A percentile compares a stretch with the other conserved stretches of the same genome.
These are phyloP conservation scores for Mellilla xanthometata DNA, from an alignment of 2,888 invertebrate genomes.

Conservation along the genomic window DNA sequence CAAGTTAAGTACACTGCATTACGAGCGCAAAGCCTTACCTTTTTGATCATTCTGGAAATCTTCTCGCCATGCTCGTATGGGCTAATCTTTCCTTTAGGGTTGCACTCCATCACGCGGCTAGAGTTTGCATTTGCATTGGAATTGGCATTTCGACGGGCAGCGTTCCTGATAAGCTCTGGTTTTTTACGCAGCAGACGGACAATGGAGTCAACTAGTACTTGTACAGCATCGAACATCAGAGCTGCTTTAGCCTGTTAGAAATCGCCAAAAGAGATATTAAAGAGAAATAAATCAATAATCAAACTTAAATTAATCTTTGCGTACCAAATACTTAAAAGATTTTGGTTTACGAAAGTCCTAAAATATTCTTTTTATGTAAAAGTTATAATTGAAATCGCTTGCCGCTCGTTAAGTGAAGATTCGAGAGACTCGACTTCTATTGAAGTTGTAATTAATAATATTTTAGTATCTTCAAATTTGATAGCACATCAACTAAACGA, in stretches of 20 bases:
- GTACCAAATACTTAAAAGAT: too few relatives aligned
- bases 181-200: slow-evolving; percentile 91
- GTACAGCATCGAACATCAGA: slow-evolving; percentile 96
- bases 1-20: too few relatives aligned
- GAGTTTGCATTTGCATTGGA: slow-evolving; percentile 61
- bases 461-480: too few relatives aligned
- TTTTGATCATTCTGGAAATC: slow-evolving; percentile 90
- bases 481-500: background rate
- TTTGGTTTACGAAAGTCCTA: too few relatives aligned
- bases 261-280: too few relatives aligned
- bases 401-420: too few relatives aligned
- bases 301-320: too few relatives aligned
- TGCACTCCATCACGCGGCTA: slow-evolving; percentile 90
- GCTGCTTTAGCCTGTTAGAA: slow-evolving; percentile 92
- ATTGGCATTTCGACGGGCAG: slow-evolving; percentile 75
- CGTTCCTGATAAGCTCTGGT: slow-evolving; percentile 87
- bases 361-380: too few relatives aligned
- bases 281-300: too few relatives aligned
- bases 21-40: slow-evolving; percentile 80
- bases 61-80: slow-evolving; percentile 95
- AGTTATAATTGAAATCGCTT: too few relatives aligned
- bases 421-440: too few relatives aligned
- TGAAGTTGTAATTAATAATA: too few relatives aligned
- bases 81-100: slow-evolving; percentile 88
- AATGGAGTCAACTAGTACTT: slow-evolving; percentile 94